Conservation (phyloP, 1,140 invertebrate genomes). For the Atta cephalotes region DNA sequence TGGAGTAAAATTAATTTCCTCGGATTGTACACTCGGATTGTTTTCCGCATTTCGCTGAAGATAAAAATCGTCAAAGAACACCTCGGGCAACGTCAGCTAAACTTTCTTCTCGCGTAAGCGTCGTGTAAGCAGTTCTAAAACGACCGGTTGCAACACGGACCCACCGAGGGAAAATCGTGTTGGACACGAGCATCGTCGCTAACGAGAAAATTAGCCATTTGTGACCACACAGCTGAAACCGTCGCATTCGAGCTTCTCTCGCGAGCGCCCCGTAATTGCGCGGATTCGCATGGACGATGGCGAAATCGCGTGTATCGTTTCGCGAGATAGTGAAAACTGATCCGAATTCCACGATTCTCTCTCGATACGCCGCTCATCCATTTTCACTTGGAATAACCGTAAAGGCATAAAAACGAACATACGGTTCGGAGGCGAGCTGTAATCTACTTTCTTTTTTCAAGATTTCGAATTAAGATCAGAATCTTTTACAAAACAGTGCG, state of each 20-base stretch:
- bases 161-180: constrained; percentile 5
- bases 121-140: constrained; percentile 64
- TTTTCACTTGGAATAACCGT: neutral
- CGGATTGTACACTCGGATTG: constrained; percentile 21
- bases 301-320: constrained; percentile 66
- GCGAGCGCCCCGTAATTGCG: constrained; percentile 39
- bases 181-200: constrained; percentile 57
- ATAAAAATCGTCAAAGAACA: constrained; percentile 52
- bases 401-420: neutral
- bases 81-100: constrained; percentile 40
- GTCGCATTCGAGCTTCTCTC: neutral
- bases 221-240: constrained; percentile 48
- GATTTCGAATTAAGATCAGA: constrained; percentile 18
- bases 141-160: constrained; percentile 3
- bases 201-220: constrained; percentile 74
- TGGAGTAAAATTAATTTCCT: constrained; percentile 59
- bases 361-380: neutral
- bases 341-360: neutral
- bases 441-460: neutral
- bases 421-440: neutral
- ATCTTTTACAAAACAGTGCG: neutral
- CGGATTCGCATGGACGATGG: constrained; percentile 61
- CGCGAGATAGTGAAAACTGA: neutral
- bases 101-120: constrained; percentile 61
- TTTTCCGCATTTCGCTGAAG: constrained; percentile 1